A percentile compares a stretch with the other conserved stretches of the same genome.
phyloP scores from a whole-genome alignment of 2,888 invertebrate species.

The Scaptomyza flava region DNA sequence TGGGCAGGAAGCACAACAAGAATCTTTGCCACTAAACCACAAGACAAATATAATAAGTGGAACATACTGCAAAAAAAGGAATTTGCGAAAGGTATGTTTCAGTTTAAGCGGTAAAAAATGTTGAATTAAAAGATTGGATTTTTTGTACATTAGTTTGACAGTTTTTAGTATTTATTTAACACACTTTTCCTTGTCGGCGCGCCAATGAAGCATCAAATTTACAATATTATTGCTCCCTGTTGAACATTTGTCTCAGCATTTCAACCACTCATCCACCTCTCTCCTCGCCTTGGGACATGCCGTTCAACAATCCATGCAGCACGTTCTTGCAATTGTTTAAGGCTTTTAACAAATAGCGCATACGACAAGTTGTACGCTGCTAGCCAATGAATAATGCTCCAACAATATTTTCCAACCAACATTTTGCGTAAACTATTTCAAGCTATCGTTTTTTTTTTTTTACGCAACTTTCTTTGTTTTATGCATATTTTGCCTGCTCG shows the following conservation, averaged over 20 bases:
- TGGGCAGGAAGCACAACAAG: slow-evolving; percentile 12
- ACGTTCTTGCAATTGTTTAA: slow-evolving; percentile 72
- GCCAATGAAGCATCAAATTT: slow-evolving; percentile 66
- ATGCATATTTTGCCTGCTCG: neutral
- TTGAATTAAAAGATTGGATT: neutral
- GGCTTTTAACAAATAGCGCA: slow-evolving; percentile 68
- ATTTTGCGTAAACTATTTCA: slow-evolving; percentile 55
- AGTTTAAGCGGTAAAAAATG: too few species aligned
- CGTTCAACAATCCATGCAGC: slow-evolving; percentile 24
- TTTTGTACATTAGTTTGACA: too few species aligned
- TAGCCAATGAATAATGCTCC: slow-evolving; percentile 34
- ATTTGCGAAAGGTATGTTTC: too few species aligned
- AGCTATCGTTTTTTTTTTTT: slow-evolving; percentile 25
- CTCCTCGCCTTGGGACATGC: neutral
- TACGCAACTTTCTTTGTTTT: neutral
- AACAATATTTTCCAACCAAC: slow-evolving; percentile 45
- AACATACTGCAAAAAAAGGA: slow-evolving; percentile 7
- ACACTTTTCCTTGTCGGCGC: slow-evolving; percentile 1
- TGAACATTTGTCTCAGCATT: slow-evolving; percentile 61
- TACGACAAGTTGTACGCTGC: slow-evolving; percentile 46
- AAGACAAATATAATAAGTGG: slow-evolving; percentile 54
- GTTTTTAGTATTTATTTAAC: too few species aligned
- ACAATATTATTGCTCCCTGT: slow-evolving; percentile 76
- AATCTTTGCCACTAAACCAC: slow-evolving; percentile 33
- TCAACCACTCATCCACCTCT: neutral